phyloP scores from a whole-genome alignment of 2,888 invertebrate genomes.

The Coleophora deauratella region DNA sequence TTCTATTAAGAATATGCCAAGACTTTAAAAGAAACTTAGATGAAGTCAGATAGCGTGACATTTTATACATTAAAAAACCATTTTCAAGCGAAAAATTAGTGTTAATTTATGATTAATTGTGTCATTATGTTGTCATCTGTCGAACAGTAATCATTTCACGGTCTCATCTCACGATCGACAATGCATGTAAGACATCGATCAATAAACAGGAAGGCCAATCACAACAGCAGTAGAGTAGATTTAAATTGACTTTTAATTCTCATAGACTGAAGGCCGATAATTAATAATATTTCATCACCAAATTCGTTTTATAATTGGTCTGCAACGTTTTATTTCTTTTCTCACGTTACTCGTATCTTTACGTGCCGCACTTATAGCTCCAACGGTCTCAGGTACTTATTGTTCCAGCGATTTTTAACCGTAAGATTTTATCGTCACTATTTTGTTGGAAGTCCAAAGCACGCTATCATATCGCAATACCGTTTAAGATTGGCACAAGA shows the following conservation, averaged over 20 bases:
- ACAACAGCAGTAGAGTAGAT: conserved; percentile 4
- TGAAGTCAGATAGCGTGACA: conserved; percentile 10
- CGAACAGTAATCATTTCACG: conserved; percentile 11
- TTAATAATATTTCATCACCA: too few species aligned
- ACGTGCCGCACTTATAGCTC: too few species aligned
- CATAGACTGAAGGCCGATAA: conserved; percentile 31
- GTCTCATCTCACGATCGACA: conserved; percentile 25
- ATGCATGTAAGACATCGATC: conserved; percentile 20
- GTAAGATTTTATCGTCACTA: too few species aligned
- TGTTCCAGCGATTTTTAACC: too few species aligned
- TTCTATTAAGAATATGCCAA: conserved; percentile 22
- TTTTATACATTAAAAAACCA: too few species aligned
- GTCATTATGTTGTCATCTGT: background rate
- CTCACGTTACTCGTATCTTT: too few species aligned
- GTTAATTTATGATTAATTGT: background rate
- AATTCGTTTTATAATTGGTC: conserved; percentile 22
- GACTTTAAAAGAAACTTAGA: conserved; percentile 14
- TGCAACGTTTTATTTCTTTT: conserved; percentile 14
- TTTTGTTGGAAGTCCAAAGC: too few species aligned
- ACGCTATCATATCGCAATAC: background rate
- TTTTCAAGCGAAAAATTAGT: conserved; percentile 1
- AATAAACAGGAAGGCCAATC: conserved; percentile 26
- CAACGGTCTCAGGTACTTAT: too few species aligned
- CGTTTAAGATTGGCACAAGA: conserved; percentile 2
- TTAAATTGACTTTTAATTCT: conserved; percentile 1